Percentiles rank a stretch among this genome's conserved stretches.
Conservation (phyloP, 2,113 vertebrate genomes). For the Catharus fuscescens region DNA sequence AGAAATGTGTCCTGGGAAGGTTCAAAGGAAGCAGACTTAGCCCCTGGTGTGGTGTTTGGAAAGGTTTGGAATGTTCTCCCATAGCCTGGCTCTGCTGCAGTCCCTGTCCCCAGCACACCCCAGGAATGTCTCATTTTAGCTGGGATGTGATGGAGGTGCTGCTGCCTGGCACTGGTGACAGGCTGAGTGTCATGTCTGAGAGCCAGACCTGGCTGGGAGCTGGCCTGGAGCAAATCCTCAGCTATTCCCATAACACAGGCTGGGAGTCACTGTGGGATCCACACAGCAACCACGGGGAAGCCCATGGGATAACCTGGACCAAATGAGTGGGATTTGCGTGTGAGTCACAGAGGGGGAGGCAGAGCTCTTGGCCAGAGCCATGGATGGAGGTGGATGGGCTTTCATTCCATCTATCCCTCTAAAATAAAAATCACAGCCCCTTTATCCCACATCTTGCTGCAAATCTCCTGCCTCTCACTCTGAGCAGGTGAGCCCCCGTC, state of each 20-base stretch:
- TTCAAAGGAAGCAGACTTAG: neutral
- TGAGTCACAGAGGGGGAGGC: neutral
- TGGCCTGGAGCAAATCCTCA: neutral
- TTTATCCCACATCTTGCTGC: neutral
- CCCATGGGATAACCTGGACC: neutral
- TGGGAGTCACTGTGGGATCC: neutral
- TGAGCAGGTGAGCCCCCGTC: neutral
- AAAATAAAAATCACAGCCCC: neutral
- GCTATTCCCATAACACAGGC: accelerated
- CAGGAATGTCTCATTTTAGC: neutral
- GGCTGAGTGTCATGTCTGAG: neutral
- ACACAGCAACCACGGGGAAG: accelerated
- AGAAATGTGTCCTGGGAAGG: neutral
- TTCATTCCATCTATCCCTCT: neutral
- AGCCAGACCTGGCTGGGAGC: neutral
- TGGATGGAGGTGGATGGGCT: accelerated
- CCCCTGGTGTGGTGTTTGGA: neutral
- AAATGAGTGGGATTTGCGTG: neutral
- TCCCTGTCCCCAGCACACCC: neutral
- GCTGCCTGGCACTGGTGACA: neutral
- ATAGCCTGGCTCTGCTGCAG: neutral
- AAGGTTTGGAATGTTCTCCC: neutral
- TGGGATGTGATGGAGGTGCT: accelerated
- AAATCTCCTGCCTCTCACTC: neutral
- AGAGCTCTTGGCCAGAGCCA: neutral